These are phyloP conservation scores for Anastrepha obliqua DNA, from an alignment of 1,140 invertebrate genomes.

Conservation along the genomic window DNA sequence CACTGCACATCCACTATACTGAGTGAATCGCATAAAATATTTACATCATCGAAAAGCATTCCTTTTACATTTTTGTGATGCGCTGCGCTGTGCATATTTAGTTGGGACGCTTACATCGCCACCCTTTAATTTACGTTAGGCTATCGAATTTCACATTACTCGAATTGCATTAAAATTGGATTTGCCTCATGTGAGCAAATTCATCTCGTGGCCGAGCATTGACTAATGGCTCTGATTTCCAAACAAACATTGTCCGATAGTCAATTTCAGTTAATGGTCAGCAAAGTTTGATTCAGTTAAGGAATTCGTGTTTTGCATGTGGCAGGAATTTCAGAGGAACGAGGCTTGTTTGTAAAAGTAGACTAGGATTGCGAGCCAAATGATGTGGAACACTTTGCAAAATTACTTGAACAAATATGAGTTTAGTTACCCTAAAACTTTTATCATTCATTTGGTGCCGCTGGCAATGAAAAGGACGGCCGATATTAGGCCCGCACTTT, in stretches of 20 bases:
- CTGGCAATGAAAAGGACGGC: too few species aligned
- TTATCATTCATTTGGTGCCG: too few species aligned
- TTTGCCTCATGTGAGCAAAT: background rate
- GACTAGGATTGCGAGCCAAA: background rate
- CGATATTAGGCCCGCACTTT: too few species aligned
- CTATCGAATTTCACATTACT: constrained; percentile 3
- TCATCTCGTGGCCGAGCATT: background rate
- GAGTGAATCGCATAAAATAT: constrained; percentile 22
- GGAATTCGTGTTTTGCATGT: constrained; percentile 5
- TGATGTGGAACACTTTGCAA: too few species aligned
- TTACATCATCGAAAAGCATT: constrained; percentile 8
- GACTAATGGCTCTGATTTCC: constrained; percentile 6
- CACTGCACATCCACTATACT: background rate
- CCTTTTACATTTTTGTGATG: background rate
- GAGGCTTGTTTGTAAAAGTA: background rate
- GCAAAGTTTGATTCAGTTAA: background rate
- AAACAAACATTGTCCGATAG: background rate
- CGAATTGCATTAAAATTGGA: constrained; percentile 29
- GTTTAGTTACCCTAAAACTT: too few species aligned
- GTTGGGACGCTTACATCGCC: background rate
- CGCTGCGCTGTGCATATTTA: background rate
- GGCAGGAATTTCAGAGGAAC: background rate
- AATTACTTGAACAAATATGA: too few species aligned
- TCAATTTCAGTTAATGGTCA: background rate
- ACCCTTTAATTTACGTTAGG: background rate